Base-by-base conservation (phyloP, 2,113 vertebrate species). In the Albula glossodonta region DNA sequence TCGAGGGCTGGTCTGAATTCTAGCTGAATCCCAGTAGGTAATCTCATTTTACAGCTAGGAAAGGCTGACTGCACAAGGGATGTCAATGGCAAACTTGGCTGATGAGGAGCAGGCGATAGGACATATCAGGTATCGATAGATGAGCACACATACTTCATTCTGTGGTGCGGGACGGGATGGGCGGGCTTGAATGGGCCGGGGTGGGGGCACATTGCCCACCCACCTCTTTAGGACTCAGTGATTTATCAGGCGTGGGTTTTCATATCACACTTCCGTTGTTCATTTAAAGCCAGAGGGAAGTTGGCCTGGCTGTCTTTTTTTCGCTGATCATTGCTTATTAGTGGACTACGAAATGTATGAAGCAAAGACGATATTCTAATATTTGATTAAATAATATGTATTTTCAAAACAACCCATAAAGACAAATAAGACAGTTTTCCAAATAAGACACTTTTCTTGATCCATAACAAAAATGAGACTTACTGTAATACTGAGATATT, bases 1-100 rank as follows among this genome's bases (percentile, higher is more conserved):
- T 57, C 4, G 31, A 25, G 15, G 13, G 31, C n/a, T 63, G 12
- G 15, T 17, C 13, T 31, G 25, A 31, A 22, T 83, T 83, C 56
- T 15, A 41, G 77, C 52, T 50, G 51, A 85, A 79, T 53, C 80
- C n/a, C 80, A 31, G 80, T 31, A 12, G 80, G 80, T 53, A 52
- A 81, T 53, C 51, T 81, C 51, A 81, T 9, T 53, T 81, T 81
- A 25, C 80, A 11, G 49, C 15, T 31, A 7, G 74, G 78, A 52
- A 92, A 80, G 90, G 90, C 88, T 87, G 92, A 93, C 89, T 89
- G 87, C 90, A 91, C 89, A 90, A 89, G 93, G 93, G 92, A 92
- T 93, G 92, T 92, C 91, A 86, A 80, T 83, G 87, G 87, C 60
- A 80, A 81, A 81, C 87, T 84, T 86, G 56, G 90, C 89, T 92